Evolutionary conservation across 2,797 vertebrate genomes (phyloP), one percentile per base, ranked within the genome.

Genomic region (Lindbergichthys nudifrons): DNA sequence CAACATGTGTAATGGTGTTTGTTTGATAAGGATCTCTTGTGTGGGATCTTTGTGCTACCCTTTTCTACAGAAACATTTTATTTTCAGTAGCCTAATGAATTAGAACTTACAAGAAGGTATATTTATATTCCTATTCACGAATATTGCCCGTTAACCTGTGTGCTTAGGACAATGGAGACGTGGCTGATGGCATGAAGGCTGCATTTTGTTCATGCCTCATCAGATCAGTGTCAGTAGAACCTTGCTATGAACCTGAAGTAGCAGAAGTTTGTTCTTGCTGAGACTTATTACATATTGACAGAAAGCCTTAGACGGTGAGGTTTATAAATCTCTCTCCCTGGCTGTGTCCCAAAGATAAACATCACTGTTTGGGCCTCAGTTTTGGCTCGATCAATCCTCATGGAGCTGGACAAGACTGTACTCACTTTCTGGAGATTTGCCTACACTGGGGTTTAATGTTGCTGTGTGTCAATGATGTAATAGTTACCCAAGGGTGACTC

Each of bases 381-480:
- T 61, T 79, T 66, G 53, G 61, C 80, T 80, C 13, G 0, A 45
- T 60, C 32, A n/a, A 60, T 64, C 16, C 67, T 82, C 69, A 71
- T 60, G 59, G 54, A 59, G 47, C 58, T 4, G 19, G 82, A 77
- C 73, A 78, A 80, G 70, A 69, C 74, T 53, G 77, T 77, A 57
- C 65, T 88, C 45, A 46, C 58, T 78, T 69, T 67, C 65, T 82
- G 87, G 73, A 76, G 52, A 56, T 77, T 64, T 77, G 83, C 82
- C 79, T 70, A 65, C 52, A 13, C 51, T 21, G 43, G 39, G 66
- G 43, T 57, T 77, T 71, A 65, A 47, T 61, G 54, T 41, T 73
- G 57, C 70, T 66, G 36, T 65, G 52, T 15, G 52, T 15, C 48
- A 65, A 19, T 77, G 46, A 87, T 77, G 63, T 75, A 67, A 84